Percentiles rank a stretch among this genome's conserved stretches.
Evolutionary conservation across 1,140 invertebrate species (phyloP).

Genomic region (Zeugodacus cucurbitae): DNA sequence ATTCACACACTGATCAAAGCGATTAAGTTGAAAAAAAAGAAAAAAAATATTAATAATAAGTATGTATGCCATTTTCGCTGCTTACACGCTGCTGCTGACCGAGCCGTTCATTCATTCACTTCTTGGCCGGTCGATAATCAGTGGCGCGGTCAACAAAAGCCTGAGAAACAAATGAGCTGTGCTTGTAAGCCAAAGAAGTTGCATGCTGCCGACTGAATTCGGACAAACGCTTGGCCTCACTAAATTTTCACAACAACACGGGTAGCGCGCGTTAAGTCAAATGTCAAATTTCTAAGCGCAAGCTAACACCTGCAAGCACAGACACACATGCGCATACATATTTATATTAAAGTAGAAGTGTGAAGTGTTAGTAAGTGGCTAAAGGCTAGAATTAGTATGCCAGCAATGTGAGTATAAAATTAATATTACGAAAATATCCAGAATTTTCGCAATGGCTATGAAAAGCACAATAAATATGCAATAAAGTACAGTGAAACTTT

Average conservation of each 20-base stretch:
- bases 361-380: neutral
- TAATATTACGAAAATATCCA: neutral
- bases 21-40: neutral
- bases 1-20: neutral
- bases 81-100: neutral
- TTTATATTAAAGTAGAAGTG: neutral
- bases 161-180: conserved; percentile 8
- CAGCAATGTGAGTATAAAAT: neutral
- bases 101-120: neutral
- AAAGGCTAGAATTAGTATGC: neutral
- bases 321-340: neutral
- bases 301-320: neutral
- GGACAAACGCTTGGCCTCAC: neutral
- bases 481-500: conserved; percentile 1
- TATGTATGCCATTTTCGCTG: neutral
- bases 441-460: neutral
- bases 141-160: neutral
- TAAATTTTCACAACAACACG: conserved; percentile 20
- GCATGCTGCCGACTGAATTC: neutral
- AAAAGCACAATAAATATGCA: neutral
- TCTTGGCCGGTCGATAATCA: neutral
- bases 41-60: neutral
- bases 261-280: conserved; percentile 12
- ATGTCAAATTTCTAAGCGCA: conserved; percentile 8
- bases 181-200: neutral